Percentiles rank a stretch among this genome's conserved stretches.
Conservation (phyloP, 2,113 vertebrate genomes). For the Dromaius novaehollandiae region DNA sequence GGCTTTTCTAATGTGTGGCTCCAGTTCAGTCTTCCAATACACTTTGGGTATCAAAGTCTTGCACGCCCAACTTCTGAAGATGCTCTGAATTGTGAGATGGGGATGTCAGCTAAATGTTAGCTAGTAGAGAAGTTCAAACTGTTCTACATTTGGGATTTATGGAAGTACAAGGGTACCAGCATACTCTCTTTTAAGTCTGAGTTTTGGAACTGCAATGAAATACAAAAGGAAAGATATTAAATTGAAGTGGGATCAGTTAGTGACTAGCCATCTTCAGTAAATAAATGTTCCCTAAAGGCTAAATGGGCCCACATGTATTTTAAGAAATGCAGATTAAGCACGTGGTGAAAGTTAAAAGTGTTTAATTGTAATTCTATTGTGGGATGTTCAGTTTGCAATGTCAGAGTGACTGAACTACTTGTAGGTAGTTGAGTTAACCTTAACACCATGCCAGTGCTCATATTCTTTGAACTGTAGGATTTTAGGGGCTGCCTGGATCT, state of each 20-base stretch:
- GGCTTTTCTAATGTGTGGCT: neutral
- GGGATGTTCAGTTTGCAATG: neutral
- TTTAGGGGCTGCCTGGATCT: neutral
- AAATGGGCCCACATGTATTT: neutral
- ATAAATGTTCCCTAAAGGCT: neutral
- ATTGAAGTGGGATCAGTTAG: neutral
- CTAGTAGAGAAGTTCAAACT: neutral
- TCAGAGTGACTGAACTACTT: neutral
- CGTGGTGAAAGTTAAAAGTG: neutral
- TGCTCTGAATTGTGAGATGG: neutral
- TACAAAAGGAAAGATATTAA: neutral
- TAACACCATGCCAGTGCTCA: fast-evolving
- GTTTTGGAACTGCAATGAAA: neutral
- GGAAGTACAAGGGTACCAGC: neutral
- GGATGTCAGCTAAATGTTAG: neutral
- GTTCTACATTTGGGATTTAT: neutral
- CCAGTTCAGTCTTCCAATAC: neutral
- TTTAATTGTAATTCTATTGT: neutral
- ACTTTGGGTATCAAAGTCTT: neutral
- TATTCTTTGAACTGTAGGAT: neutral
- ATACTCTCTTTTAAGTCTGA: neutral
- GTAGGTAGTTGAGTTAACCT: neutral
- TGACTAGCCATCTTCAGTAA: neutral
- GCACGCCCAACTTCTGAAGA: neutral
- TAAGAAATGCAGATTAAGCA: neutral